Conservation (phyloP, 1,140 invertebrate genomes). For the Zaprionus ghesquierei region DNA sequence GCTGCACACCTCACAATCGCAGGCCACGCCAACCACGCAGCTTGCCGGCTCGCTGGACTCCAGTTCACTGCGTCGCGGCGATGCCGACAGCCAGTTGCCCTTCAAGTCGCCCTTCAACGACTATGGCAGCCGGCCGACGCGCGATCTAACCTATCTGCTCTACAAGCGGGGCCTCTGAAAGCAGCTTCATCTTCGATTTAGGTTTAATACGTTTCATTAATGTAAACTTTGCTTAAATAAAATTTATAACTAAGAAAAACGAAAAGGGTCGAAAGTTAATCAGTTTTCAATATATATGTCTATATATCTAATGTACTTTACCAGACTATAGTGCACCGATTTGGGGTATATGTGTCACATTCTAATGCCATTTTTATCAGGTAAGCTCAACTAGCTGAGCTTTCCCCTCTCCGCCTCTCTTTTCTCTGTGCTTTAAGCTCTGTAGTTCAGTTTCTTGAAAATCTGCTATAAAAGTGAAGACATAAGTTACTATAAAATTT, state of each 20-base stretch:
- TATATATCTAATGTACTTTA: no score
- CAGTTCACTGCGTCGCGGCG: constrained; percentile 1
- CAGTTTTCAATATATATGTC: no score
- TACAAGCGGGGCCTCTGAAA: constrained; percentile 55
- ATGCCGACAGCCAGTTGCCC: constrained; percentile 50
- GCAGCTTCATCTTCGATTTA: background rate
- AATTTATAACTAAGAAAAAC: background rate
- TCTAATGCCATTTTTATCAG: no score
- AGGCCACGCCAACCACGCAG: constrained; percentile 24
- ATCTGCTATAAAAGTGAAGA: no score
- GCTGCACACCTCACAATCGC: constrained; percentile 44
- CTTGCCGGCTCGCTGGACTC: background rate
- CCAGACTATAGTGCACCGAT: background rate
- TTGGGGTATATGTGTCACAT: no score
- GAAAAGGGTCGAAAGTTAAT: no score
- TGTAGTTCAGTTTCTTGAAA: no score
- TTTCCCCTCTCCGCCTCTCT: no score
- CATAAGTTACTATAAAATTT: no score
- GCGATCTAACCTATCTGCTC: constrained; percentile 62
- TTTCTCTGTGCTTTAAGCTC: no score
- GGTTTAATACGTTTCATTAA: background rate
- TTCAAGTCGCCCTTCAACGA: constrained; percentile 68
- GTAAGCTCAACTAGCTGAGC: no score
- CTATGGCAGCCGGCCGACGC: constrained; percentile 62
- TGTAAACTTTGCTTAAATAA: background rate